Percentiles rank a stretch among this genome's conserved stretches.
Evolutionary conservation across 2,888 invertebrate species (phyloP).

Genomic region (Pachydiplax longipennis): DNA sequence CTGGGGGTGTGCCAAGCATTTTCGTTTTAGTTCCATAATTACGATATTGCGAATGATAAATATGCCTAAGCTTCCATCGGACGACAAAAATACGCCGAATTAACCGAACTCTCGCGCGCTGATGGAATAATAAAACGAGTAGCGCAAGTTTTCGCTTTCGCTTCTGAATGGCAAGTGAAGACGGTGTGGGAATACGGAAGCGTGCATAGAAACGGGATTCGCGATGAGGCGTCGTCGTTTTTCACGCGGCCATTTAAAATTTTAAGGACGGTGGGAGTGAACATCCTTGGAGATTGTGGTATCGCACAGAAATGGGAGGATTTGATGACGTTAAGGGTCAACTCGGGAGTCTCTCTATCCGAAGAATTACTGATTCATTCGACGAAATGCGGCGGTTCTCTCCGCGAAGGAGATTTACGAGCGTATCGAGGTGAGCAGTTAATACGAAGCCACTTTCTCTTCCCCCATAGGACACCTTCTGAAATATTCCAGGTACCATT

Average conservation of each 20-base stretch:
- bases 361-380: neutral
- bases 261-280: neutral
- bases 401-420: neutral
- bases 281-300: neutral
- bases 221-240: neutral
- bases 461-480: neutral
- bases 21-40: too few species aligned
- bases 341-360: neutral
- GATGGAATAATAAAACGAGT: constrained; percentile 15
- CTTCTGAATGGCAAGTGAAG: neutral
- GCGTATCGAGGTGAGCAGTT: neutral
- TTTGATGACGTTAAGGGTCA: neutral
- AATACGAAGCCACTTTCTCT: neutral
- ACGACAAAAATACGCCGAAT: neutral
- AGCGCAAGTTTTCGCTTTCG: neutral
- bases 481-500: neutral
- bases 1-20: too few species aligned
- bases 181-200: neutral
- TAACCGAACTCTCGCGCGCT: neutral
- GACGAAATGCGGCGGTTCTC: neutral
- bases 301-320: neutral
- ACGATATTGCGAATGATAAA: too few species aligned
- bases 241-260: neutral
- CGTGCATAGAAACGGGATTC: neutral
- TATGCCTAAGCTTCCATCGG: too few species aligned